Percentiles rank a stretch among this genome's conserved stretches.
Evolutionary conservation across 2,113 vertebrate genomes (phyloP).

Genomic region (Hoplias malabaricus): DNA sequence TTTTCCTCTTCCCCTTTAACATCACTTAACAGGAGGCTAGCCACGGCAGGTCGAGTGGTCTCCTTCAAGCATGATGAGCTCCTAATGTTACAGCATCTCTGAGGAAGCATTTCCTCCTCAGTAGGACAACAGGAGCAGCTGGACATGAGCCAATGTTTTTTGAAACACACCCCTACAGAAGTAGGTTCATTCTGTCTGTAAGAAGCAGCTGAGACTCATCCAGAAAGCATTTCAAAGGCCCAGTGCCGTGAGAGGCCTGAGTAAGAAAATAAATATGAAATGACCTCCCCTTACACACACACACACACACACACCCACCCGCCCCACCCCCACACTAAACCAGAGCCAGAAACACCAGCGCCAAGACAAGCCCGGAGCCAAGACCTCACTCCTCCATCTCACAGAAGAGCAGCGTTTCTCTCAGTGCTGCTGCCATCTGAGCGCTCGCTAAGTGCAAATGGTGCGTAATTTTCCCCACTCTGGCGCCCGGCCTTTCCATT

Average conservation of each 20-base stretch:
- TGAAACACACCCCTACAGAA: too few species aligned
- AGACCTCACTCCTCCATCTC: conserved; percentile 37
- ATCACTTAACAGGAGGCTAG: too few species aligned
- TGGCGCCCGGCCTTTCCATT: conserved; percentile 35
- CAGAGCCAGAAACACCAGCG: conserved; percentile 21
- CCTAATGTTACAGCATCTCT: too few species aligned
- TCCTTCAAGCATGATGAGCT: too few species aligned
- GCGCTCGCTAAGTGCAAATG: conserved; percentile 49
- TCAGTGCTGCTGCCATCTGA: conserved; percentile 44
- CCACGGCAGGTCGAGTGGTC: too few species aligned
- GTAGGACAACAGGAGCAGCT: too few species aligned
- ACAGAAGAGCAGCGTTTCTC: conserved; percentile 45
- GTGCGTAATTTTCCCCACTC: conserved; percentile 52
- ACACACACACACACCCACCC: too few species aligned
- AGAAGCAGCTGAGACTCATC: not conserved
- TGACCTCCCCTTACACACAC: not conserved
- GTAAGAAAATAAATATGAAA: not conserved
- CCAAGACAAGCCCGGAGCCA: conserved; percentile 40
- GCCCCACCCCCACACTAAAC: not conserved
- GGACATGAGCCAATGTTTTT: too few species aligned
- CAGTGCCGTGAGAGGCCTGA: not conserved
- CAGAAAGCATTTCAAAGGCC: not conserved
- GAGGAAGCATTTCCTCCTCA: too few species aligned
- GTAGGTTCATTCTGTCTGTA: not conserved
- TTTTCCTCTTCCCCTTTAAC: too few species aligned